A percentile compares a stretch with the other conserved stretches of the same genome.
phyloP scores from a whole-genome alignment of 1,140 invertebrate species.

The Drosophila murphyi region DNA sequence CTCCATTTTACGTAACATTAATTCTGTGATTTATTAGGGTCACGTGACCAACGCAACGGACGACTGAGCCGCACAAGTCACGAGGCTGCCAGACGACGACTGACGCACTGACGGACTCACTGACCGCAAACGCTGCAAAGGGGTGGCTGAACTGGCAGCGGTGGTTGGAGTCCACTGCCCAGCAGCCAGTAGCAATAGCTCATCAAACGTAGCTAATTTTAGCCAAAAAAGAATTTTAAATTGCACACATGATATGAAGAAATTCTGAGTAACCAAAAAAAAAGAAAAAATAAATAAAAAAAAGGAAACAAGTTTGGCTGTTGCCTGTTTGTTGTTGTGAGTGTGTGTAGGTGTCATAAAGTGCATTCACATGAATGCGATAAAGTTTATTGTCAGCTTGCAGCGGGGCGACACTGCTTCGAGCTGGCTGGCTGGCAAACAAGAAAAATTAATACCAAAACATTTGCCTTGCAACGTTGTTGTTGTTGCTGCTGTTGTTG shows the following conservation, averaged over 20 bases:
- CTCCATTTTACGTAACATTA: constrained; percentile 85
- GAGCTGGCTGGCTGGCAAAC: constrained; percentile 36
- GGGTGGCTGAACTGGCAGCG: no score
- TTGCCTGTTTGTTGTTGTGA: constrained; percentile 22
- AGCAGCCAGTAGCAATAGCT: constrained; percentile 2
- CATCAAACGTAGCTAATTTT: constrained; percentile 28
- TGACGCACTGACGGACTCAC: not conserved
- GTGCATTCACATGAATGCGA: constrained; percentile 82
- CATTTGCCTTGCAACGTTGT: constrained; percentile 56
- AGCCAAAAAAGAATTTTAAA: not conserved
- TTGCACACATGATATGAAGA: no score
- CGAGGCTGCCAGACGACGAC: constrained; percentile 64
- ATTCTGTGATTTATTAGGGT: constrained; percentile 85
- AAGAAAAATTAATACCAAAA: constrained; percentile 80
- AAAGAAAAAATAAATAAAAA: not conserved
- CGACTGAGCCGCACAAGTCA: constrained; percentile 70
- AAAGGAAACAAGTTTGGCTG: constrained; percentile 31
- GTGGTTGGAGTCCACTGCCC: not conserved
- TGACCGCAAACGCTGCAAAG: constrained; percentile 29
- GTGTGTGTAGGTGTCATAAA: constrained; percentile 79
- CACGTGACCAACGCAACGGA: constrained; percentile 83
- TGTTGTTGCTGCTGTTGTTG: constrained; percentile 39
- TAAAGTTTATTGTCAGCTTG: constrained; percentile 81
- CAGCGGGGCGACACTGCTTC: constrained; percentile 10
- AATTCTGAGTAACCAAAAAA: not conserved